Conservation (phyloP, 2,888 invertebrate genomes). For the Mayetiola destructor region DNA sequence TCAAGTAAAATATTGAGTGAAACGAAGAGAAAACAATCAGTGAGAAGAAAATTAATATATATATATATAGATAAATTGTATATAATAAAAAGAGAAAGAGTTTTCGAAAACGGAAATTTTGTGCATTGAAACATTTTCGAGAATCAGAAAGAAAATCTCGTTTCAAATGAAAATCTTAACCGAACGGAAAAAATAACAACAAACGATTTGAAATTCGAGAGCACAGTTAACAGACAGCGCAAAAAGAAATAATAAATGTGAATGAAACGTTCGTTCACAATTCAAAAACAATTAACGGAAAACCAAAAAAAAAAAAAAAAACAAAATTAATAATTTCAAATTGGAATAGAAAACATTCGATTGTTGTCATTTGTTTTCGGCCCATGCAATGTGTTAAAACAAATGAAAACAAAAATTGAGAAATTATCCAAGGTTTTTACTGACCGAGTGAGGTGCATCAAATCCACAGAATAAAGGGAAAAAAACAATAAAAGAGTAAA, state of each 20-base stretch:
- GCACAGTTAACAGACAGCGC: no score
- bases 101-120: no score
- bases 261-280: neutral
- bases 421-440: neutral
- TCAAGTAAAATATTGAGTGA: neutral
- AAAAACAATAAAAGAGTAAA: no score
- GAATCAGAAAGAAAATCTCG: no score
- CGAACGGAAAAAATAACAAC: neutral
- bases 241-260: no score
- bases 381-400: neutral
- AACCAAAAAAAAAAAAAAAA: neutral
- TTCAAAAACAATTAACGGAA: neutral
- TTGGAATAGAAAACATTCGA: neutral
- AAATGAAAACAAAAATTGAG: neutral
- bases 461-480: neutral
- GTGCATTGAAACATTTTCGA: no score
- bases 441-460: neutral
- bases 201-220: neutral
- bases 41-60: no score
- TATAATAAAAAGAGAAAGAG: neutral
- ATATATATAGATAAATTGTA: no score
- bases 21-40: neutral
- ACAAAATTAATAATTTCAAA: neutral
- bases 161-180: no score
- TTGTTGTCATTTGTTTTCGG: neutral